Base-by-base conservation (phyloP, 1,140 invertebrate genomes). In the Lordiphosa clarofinis region DNA sequence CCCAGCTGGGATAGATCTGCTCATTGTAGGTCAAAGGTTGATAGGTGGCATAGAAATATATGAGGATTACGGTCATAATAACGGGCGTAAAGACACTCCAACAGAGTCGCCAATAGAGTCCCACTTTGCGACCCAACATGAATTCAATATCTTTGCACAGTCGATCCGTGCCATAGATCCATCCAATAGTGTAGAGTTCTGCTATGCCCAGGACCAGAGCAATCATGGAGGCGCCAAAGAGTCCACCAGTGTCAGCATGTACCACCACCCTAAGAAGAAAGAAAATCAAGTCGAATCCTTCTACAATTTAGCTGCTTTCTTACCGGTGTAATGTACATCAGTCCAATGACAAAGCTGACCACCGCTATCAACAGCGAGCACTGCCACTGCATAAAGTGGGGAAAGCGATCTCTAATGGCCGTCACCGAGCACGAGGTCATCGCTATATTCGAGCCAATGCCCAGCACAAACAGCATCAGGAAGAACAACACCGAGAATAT, bases 401-500 rank as follows among this genome's bases (percentile, higher is more conserved):
- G 94, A 78, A 94, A 96, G 24, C 92, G 90, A 82, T 96, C 95
- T 54, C 92, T 90, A 49, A 96, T 89, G 0, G 94, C 91, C 0
- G 94, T 94, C 49, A 94, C 93, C 21, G 95, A 89, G 39, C 91
- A 91, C 8, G 92, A 92, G 1, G 92, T 91, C 66, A 95, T 71
- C 1, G 93, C 94, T 31, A 94, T 93, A 7, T 92, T 92, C 35
- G 94, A 95, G 4, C 95, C 95, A 21, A 95, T 90, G 1, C 94
- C 95, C 40, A 97, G 89, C 0, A 96, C 93, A 58, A 95, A 93
- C 82, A 97, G 91, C 95, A 96, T 96, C 5, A 96, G 78, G 90
- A 98, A 98, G 91, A 98, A 98, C 4, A 97, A 82, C 0, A 96
- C 93, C 0, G 96, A 93, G 90, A 97, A 98, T 90, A 94, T 93